A percentile compares a stretch with the other conserved stretches of the same genome.
These are phyloP conservation scores for Mactra quadrangularis DNA, from an alignment of 1,140 invertebrate genomes.

Conservation along the genomic window DNA sequence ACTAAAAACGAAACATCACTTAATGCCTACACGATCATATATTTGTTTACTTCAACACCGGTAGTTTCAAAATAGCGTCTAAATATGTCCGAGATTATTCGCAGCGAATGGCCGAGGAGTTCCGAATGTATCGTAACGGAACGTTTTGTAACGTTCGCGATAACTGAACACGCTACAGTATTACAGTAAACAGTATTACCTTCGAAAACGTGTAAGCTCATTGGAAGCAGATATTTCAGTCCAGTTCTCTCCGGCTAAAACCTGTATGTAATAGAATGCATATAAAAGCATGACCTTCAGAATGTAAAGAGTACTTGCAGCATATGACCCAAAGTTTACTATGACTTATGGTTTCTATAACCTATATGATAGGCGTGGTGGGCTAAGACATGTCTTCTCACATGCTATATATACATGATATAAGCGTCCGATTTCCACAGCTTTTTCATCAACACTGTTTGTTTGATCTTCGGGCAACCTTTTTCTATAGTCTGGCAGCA, in stretches of 20 bases:
- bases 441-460: too few relatives aligned
- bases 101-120: too few relatives aligned
- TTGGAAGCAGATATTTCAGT: conserved; percentile 93
- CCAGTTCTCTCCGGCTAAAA: conserved; percentile 87
- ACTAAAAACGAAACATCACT: too few relatives aligned
- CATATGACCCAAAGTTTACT: not conserved
- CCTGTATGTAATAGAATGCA: conserved; percentile 64
- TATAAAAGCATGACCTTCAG: not conserved
- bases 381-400: not conserved
- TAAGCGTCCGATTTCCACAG: not conserved
- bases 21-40: too few relatives aligned
- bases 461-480: too few relatives aligned
- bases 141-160: too few relatives aligned
- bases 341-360: not conserved
- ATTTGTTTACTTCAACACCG: too few relatives aligned
- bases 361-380: not conserved
- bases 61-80: too few relatives aligned
- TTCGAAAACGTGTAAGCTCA: conserved; percentile 91
- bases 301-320: not conserved
- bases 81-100: too few relatives aligned
- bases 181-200: conserved; percentile 85
- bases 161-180: too few relatives aligned
- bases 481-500: too few relatives aligned
- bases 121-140: too few relatives aligned
- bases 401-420: not conserved